phyloP scores from a whole-genome alignment of 2,113 vertebrate genomes.

The Nipponia nippon region DNA sequence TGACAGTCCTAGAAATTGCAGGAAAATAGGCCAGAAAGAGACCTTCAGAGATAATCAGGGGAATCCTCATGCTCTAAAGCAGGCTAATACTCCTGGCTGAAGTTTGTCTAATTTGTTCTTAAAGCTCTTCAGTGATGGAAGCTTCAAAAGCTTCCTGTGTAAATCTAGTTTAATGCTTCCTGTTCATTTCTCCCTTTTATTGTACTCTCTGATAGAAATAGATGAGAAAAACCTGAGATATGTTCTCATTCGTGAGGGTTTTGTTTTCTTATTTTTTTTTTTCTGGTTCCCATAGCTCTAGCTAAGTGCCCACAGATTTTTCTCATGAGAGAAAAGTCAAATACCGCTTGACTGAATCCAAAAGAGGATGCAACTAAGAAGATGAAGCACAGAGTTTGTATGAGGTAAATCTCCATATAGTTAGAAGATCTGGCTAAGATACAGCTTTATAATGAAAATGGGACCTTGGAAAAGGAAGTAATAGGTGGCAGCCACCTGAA shows the following conservation, averaged over 20 bases:
- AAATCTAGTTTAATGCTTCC: not conserved
- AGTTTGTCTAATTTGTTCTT: not conserved
- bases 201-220: not conserved
- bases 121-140: not conserved
- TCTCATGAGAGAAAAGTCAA: not conserved
- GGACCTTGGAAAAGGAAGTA: not conserved
- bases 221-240: not conserved
- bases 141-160: not conserved
- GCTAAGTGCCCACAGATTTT: not conserved
- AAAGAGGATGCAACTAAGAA: not conserved
- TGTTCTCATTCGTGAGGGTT: not conserved
- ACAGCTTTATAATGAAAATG: not conserved
- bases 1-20: not conserved
- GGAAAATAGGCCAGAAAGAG: not conserved
- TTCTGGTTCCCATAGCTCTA: not conserved
- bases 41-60: not conserved
- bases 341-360: not conserved
- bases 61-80: not conserved
- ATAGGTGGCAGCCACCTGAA: not conserved
- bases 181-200: not conserved
- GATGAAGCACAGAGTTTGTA: not conserved
- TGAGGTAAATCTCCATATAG: not conserved
- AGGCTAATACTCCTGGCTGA: not conserved
- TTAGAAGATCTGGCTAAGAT: not conserved
- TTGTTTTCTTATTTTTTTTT: not conserved